Percentiles rank a stretch among this genome's conserved stretches.
phyloP scores from a whole-genome alignment of 2,113 vertebrate species.

The Acanthochromis polyacanthus region DNA sequence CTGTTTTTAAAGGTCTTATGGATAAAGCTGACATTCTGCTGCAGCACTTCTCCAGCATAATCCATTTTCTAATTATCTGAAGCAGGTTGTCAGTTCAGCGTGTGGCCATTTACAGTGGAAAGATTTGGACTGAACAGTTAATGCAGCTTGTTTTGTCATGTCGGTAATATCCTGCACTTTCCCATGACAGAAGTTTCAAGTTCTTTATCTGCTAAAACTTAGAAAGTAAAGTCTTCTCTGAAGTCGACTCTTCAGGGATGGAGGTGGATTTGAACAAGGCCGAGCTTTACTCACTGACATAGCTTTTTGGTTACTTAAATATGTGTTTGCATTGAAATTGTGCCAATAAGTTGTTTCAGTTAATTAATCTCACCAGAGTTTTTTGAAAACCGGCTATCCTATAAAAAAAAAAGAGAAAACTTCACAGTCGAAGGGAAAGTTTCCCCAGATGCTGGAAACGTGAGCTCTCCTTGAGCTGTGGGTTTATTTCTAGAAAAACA shows the following conservation, averaged over 20 bases:
- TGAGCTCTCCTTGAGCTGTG: background rate
- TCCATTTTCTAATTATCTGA: constrained; percentile 20
- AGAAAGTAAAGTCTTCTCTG: constrained; percentile 11
- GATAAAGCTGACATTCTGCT: constrained; percentile 7
- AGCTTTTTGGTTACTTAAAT: constrained; percentile 21
- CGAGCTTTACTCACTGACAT: background rate
- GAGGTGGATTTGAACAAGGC: constrained; percentile 41
- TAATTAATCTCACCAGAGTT: constrained; percentile 46
- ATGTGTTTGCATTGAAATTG: background rate
- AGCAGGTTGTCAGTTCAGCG: constrained; percentile 22
- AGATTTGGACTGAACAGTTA: background rate
- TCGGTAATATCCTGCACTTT: constrained; percentile 12
- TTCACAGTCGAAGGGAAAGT: background rate
- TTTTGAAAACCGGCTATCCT: constrained; percentile 10
- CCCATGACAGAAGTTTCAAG: constrained; percentile 1
- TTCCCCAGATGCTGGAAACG: constrained; percentile 17
- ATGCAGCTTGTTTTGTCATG: background rate
- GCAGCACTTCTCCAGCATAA: constrained; percentile 11
- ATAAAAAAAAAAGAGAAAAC: background rate
- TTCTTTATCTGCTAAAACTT: constrained; percentile 17
- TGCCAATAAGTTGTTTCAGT: constrained; percentile 32
- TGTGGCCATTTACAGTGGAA: background rate
- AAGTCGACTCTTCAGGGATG: constrained; percentile 18
- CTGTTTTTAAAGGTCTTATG: constrained; percentile 31
- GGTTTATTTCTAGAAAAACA: background rate